Evolutionary conservation across 2,888 invertebrate species (phyloP).

Genomic region (Diloba caeruleocephala): DNA sequence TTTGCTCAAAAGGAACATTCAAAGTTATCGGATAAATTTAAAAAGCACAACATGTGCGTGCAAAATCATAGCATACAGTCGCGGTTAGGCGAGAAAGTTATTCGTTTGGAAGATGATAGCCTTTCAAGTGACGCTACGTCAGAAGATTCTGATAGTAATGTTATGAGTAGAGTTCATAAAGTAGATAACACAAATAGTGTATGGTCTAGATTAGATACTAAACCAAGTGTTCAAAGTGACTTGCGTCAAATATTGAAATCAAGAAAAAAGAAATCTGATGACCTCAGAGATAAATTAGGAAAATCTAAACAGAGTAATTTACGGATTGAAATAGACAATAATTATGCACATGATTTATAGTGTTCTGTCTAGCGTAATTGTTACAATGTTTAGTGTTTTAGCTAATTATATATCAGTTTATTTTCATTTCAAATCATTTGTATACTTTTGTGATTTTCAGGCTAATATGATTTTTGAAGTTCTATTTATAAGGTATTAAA

Average conservation of each 20-base stretch:
- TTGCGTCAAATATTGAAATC: slow-evolving; percentile 77
- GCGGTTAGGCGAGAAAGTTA: slow-evolving; percentile 77
- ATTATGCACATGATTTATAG: slow-evolving; percentile 67
- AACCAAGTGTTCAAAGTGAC: slow-evolving; percentile 68
- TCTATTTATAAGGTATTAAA: too few relatives aligned
- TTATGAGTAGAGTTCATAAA: slow-evolving; percentile 88
- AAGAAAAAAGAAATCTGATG: slow-evolving; percentile 70
- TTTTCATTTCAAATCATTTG: too few relatives aligned
- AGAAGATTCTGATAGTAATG: slow-evolving; percentile 73
- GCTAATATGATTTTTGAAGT: too few relatives aligned
- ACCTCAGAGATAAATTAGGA: slow-evolving; percentile 76
- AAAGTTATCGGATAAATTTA: slow-evolving; percentile 80
- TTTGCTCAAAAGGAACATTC: slow-evolving; percentile 70
- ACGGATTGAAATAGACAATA: slow-evolving; percentile 87
- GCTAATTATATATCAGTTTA: slow-evolving; percentile 17
- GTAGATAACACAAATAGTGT: slow-evolving; percentile 81
- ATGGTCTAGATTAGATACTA: slow-evolving; percentile 88
- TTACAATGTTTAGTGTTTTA: slow-evolving; percentile 24
- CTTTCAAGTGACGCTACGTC: slow-evolving; percentile 70
- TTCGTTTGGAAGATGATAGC: slow-evolving; percentile 50
- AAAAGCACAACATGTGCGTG: slow-evolving; percentile 58
- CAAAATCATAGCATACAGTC: slow-evolving; percentile 68
- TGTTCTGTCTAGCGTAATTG: slow-evolving; percentile 30
- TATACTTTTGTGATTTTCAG: too few relatives aligned
- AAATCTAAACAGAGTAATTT: slow-evolving; percentile 79